These are phyloP conservation scores for Pycnomerus fuliginosus DNA, from an alignment of 2,888 invertebrate genomes.

Conservation along the genomic window DNA sequence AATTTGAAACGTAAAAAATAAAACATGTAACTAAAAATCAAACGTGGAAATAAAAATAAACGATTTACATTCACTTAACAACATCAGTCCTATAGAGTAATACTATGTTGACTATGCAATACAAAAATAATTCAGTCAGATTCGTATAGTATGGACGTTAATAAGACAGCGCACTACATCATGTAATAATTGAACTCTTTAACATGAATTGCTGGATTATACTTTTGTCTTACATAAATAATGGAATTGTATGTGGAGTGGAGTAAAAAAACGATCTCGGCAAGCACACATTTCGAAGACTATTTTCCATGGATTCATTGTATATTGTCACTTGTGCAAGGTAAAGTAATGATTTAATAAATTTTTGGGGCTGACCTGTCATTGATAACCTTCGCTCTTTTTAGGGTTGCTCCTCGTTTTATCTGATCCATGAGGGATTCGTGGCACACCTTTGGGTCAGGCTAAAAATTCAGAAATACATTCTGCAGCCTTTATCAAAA, in stretches of 20 bases:
- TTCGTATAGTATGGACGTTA: constrained; percentile 42
- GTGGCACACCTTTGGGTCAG: constrained; percentile 76
- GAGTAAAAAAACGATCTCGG: neutral
- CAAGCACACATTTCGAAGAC: constrained; percentile 7
- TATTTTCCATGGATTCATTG: constrained; percentile 7
- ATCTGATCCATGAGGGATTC: constrained; percentile 95
- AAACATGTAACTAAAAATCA: constrained; percentile 5
- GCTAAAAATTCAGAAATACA: constrained; percentile 53
- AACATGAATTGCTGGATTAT: constrained; percentile 24
- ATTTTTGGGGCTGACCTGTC: constrained; percentile 89
- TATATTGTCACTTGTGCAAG: constrained; percentile 6
- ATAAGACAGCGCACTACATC: constrained; percentile 34
- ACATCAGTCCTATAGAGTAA: constrained; percentile 37
- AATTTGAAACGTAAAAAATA: constrained; percentile 1
- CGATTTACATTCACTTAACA: constrained; percentile 24
- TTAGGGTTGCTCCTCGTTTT: constrained; percentile 79
- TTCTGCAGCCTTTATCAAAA: neutral
- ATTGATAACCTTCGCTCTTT: constrained; percentile 74
- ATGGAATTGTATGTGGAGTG: neutral
- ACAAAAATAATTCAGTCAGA: constrained; percentile 45
- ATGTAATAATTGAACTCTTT: constrained; percentile 29
- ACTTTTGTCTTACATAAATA: neutral
- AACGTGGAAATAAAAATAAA: constrained; percentile 3
- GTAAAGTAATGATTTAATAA: constrained; percentile 56
- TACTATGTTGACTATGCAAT: constrained; percentile 34